Conservation (phyloP, 2,888 invertebrate genomes). For the Bimastos eiseni region DNA sequence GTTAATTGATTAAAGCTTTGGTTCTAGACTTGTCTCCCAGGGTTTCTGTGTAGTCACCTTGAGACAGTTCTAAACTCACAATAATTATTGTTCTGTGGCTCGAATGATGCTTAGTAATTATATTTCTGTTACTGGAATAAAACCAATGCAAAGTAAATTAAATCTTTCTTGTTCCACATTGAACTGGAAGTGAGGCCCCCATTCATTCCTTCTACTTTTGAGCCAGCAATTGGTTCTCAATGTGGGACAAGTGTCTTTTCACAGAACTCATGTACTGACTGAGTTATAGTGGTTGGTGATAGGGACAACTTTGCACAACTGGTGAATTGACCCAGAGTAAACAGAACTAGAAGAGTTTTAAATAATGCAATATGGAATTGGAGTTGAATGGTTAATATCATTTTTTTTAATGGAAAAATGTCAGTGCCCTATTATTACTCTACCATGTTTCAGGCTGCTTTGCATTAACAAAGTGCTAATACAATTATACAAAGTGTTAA, state of each 20-base stretch:
- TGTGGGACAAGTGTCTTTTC: not conserved
- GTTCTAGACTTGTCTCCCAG: too few relatives aligned
- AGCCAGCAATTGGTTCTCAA: not conserved
- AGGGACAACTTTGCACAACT: not conserved
- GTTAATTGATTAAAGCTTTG: too few relatives aligned
- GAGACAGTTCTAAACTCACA: too few relatives aligned
- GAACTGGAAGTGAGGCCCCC: not conserved
- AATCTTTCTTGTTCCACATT: not conserved
- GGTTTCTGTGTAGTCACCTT: too few relatives aligned
- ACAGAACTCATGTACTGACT: not conserved
- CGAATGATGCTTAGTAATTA: not conserved
- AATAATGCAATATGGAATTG: not conserved
- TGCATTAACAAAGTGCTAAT: too few relatives aligned
- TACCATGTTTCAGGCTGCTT: too few relatives aligned
- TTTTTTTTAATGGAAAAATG: not conserved
- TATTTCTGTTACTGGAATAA: not conserved
- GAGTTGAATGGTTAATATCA: not conserved
- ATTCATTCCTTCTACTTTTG: not conserved
- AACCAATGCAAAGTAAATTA: not conserved
- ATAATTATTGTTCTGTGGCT: too few relatives aligned
- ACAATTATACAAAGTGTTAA: not conserved
- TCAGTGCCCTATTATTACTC: too few relatives aligned
- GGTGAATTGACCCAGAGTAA: not conserved
- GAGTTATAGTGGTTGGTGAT: not conserved
- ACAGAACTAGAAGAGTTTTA: not conserved